phyloP scores from a whole-genome alignment of 2,888 invertebrate species.

The Cyclophora albipunctata region DNA sequence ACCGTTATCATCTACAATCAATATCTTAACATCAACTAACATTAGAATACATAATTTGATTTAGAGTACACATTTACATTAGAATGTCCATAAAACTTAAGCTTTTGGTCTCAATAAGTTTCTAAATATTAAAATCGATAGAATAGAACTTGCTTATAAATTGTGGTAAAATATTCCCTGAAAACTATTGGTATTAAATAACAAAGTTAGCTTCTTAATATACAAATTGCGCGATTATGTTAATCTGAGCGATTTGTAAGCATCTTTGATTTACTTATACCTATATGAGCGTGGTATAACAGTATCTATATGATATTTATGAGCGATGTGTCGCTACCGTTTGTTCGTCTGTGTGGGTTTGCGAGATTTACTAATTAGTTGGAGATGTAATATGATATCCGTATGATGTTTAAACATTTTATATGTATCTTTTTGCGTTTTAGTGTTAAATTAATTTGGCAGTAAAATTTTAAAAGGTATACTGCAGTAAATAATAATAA shows the following conservation, averaged over 20 bases:
- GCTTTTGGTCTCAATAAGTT: conserved; percentile 30
- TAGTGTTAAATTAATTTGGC: too few species aligned
- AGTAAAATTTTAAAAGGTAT: too few species aligned
- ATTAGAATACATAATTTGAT: conserved; percentile 14
- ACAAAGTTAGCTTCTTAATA: conserved; percentile 61
- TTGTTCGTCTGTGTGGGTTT: conserved; percentile 56
- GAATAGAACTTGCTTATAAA: conserved; percentile 24
- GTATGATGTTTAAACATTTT: too few species aligned
- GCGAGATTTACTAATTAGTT: conserved; percentile 39
- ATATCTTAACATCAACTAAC: conserved; percentile 3
- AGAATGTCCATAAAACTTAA: conserved; percentile 30
- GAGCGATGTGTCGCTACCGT: conserved; percentile 59
- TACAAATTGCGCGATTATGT: conserved; percentile 70
- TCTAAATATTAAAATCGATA: conserved; percentile 31
- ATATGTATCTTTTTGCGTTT: too few species aligned
- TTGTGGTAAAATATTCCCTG: conserved; percentile 41
- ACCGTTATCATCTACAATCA: conserved; percentile 2
- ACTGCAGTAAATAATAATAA: too few species aligned
- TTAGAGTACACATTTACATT: conserved; percentile 17
- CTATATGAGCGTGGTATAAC: conserved; percentile 44
- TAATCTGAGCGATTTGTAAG: conserved; percentile 63
- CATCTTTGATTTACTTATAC: conserved; percentile 62
- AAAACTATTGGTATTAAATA: conserved; percentile 50
- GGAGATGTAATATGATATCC: too few species aligned
- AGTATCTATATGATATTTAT: conserved; percentile 55